Evolutionary conservation across 1,140 invertebrate genomes (phyloP), one percentile per base, ranked within the genome.

Genomic region (Diorhabda carinulata): DNA sequence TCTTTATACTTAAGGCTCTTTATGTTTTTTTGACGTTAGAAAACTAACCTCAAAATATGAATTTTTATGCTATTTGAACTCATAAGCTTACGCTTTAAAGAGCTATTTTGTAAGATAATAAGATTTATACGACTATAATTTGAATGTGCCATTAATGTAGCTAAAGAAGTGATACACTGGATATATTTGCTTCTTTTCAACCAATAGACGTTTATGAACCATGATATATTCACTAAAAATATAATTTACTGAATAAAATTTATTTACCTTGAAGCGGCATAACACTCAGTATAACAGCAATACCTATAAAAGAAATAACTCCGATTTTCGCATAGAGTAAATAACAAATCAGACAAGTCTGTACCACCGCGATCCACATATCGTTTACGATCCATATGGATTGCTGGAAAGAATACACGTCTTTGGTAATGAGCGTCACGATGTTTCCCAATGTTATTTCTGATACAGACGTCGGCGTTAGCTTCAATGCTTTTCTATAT

Each of bases 401-500:
- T 47, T 85, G 83, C 77, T 93, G 90, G 75, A 93, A 87, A 25
- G 88, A 83, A 64, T 88, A 89, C 59, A 92, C 89, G 80, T 98
- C 95, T 81, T 97, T 98, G 8, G 94, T 95, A 71, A 98, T 84
- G 3, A 98, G 84, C 82, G 97, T 98, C 7, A 97, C 91, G 78
- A 97, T 90, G 83, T 97, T 91, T 4, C 95, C 95, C 56, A 88
- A 86, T 5, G 92, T 93, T 5, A 92, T 93, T 78, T 91, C 85
- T n/a, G 88, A 87, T 44, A 92, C 87, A 25, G 92, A 88, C 4
- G 86, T 87, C 75, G 88, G 87, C 61, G 86, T 90, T 3, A 93
- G 77, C 41, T 86, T 85, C 40, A 92, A 79, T 25, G 89, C 84
- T 87, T 95, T 95, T 79, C 91, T 87, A 80, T 94, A 96, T 70